These are phyloP conservation scores for Forbesichthys agassizii DNA, from an alignment of 2,113 vertebrate species.

Conservation along the genomic window DNA sequence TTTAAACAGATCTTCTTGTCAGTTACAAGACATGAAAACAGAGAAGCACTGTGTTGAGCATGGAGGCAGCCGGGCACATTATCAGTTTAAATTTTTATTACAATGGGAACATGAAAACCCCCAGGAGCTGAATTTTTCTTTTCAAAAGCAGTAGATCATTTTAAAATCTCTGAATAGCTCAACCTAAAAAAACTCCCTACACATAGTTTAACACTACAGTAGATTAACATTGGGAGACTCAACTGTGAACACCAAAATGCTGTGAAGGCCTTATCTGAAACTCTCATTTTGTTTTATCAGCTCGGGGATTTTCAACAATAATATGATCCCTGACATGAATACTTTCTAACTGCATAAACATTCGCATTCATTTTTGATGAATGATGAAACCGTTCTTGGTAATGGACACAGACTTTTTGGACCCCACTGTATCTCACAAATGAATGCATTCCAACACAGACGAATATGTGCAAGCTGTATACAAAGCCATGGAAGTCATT, in stretches of 20 bases:
- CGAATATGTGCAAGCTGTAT: slow-evolving; percentile 31
- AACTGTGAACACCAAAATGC: slow-evolving; percentile 32
- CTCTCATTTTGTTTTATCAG: slow-evolving; percentile 23
- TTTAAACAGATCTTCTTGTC: slow-evolving; percentile 60
- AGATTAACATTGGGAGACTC: slow-evolving; percentile 34
- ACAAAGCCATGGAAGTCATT: slow-evolving; percentile 54
- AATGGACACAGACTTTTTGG: background rate
- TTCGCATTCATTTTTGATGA: too few species aligned
- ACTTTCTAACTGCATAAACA: background rate
- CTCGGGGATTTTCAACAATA: slow-evolving; percentile 6
- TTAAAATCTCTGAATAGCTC: slow-evolving; percentile 11
- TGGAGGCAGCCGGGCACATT: slow-evolving; percentile 8
- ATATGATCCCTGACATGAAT: background rate
- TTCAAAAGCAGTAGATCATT: slow-evolving; percentile 34
- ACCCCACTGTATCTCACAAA: background rate
- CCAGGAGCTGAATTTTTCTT: slow-evolving; percentile 27
- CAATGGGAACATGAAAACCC: slow-evolving; percentile 37
- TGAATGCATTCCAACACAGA: slow-evolving; percentile 28
- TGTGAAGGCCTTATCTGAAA: slow-evolving; percentile 7
- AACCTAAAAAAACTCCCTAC: slow-evolving; percentile 18
- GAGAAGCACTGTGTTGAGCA: slow-evolving; percentile 54
- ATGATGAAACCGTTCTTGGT: too few species aligned
- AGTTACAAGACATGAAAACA: slow-evolving; percentile 64
- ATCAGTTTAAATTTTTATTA: slow-evolving; percentile 33
- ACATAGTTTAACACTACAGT: slow-evolving; percentile 45